Conservation (phyloP, 2,888 invertebrate genomes). For the Heteropelma amictum region DNA sequence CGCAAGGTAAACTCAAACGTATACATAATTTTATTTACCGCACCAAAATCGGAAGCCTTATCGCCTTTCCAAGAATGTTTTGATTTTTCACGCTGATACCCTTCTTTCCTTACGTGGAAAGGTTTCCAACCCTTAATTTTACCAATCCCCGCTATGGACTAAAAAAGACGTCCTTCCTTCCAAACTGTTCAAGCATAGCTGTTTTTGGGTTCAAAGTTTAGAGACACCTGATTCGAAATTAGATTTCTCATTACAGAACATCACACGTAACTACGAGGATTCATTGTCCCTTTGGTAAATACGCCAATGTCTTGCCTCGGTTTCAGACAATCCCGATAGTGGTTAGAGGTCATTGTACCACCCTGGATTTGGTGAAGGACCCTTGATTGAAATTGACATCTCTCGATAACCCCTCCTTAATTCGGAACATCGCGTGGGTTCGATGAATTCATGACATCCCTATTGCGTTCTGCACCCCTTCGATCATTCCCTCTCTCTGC, state of each 20-base stretch:
- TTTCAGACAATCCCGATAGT: constrained; percentile 16
- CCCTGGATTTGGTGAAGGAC: constrained; percentile 33
- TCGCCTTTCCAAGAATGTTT: too few species aligned
- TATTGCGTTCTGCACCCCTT: not conserved
- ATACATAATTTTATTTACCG: too few species aligned
- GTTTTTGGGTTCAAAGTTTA: too few species aligned
- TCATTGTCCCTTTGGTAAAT: constrained; percentile 21
- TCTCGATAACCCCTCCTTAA: not conserved
- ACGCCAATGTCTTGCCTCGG: constrained; percentile 24
- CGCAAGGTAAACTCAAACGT: too few species aligned
- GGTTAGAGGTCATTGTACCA: constrained; percentile 10
- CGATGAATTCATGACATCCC: not conserved
- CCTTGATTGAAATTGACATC: constrained; percentile 40
- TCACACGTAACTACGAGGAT: constrained; percentile 5
- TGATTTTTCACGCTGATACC: too few species aligned
- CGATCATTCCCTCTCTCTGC: not conserved
- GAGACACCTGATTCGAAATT: constrained; percentile 24
- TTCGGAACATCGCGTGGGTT: not conserved
- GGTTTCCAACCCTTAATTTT: too few species aligned
- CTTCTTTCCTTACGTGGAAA: too few species aligned
- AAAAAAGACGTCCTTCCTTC: too few species aligned
- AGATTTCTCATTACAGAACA: constrained; percentile 42
- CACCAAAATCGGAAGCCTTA: too few species aligned
- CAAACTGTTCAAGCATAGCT: too few species aligned
- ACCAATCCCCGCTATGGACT: too few species aligned